Percentiles rank a stretch among this genome's conserved stretches.
Evolutionary conservation across 2,113 vertebrate genomes (phyloP).

Genomic region (Notechis scutatus): DNA sequence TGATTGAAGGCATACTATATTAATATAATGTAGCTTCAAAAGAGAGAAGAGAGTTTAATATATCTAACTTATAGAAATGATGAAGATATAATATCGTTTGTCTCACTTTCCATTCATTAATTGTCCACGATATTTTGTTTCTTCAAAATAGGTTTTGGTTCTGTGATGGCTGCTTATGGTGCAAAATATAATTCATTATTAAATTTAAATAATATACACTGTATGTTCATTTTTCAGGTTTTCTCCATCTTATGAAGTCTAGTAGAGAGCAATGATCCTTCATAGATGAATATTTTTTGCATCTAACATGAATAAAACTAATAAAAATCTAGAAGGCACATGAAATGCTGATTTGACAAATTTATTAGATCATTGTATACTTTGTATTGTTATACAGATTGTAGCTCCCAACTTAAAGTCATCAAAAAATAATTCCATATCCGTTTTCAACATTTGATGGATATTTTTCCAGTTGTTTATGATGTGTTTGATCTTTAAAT

Average conservation of each 20-base stretch:
- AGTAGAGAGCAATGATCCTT: not conserved
- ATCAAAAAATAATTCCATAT: not conserved
- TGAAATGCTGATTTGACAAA: not conserved
- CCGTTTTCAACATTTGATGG: not conserved
- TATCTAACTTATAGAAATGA: not conserved
- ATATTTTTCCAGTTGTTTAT: conserved; percentile 16
- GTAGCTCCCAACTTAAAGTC: not conserved
- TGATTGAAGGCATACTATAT: too few species aligned
- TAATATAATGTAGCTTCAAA: too few species aligned
- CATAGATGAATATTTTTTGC: not conserved
- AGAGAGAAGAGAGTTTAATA: not conserved
- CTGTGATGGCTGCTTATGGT: not conserved
- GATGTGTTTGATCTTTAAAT: conserved; percentile 51
- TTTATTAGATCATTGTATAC: not conserved
- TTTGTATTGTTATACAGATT: not conserved
- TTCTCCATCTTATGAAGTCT: not conserved
- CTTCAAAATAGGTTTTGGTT: not conserved
- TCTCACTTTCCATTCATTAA: not conserved
- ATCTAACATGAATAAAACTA: not conserved
- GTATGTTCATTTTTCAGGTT: not conserved
- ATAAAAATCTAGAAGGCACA: not conserved
- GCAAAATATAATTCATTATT: not conserved
- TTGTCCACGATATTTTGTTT: not conserved
- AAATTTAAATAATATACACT: not conserved
- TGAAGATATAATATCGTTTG: not conserved